Conservation (phyloP, 2,888 invertebrate genomes). For the Eupithecia vulgata region DNA sequence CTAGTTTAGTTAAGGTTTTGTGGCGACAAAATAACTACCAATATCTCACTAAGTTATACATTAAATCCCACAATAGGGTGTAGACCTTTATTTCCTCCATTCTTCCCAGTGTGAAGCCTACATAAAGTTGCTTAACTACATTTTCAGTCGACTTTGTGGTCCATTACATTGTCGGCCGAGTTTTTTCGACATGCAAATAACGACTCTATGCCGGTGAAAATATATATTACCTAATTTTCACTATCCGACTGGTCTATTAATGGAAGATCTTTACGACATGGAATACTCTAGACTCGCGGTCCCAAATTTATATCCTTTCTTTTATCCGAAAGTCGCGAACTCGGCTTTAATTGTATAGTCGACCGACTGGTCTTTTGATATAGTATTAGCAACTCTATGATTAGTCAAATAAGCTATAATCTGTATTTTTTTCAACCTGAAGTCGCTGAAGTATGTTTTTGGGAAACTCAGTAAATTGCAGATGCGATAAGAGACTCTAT, state of each 20-base stretch:
- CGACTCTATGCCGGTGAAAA: neutral
- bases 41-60: too few relatives aligned
- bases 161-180: neutral
- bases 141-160: neutral
- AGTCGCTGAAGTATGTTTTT: neutral
- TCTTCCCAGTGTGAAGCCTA: neutral
- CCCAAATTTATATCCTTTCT: conserved; percentile 54
- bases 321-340: conserved; percentile 92
- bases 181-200: neutral
- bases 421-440: neutral
- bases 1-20: too few relatives aligned
- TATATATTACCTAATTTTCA: neutral
- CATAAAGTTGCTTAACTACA: neutral
- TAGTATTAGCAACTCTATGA: neutral
- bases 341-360: conserved; percentile 84
- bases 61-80: neutral
- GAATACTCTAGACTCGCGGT: neutral
- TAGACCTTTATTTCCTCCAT: neutral
- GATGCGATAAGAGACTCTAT: neutral
- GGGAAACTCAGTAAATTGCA: neutral
- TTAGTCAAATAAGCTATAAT: neutral
- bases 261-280: neutral
- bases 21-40: too few relatives aligned
- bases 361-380: neutral
- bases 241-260: neutral